Evolutionary conservation across 1,140 invertebrate genomes (phyloP), one percentile per base, ranked within the genome.

Genomic region (Atopsyche davidsoni): DNA sequence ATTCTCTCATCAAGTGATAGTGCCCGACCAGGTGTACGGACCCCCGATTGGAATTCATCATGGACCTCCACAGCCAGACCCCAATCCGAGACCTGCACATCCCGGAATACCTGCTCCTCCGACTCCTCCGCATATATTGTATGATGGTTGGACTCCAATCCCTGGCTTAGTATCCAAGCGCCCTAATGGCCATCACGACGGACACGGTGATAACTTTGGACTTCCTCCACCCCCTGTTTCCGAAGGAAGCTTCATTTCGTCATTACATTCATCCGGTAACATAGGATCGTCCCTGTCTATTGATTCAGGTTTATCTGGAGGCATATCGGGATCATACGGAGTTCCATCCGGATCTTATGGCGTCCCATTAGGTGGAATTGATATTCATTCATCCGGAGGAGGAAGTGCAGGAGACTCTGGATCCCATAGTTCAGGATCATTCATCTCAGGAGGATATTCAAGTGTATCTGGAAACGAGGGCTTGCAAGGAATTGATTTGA

Each of bases 131-230:
- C 80, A 85, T 60, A 85, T 86, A 4, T 76, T 83, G 46, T 89
- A 88, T 59, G 87, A 89, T 54, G 87, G 87, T 22, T 89, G 86
- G 86, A 86, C 85, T 60, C 86, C 86, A 11, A 88, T 89, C 34
- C 79, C 85, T 22, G 84, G 85, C 3, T 24, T 54, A 13, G 56
- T 72, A 1, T 73, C 72, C 0, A 64, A 69, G 34, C 66, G 65
- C 4, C 55, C 58, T 0, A 31, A 14, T 46, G 25, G 31, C n/a
- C 44, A 49, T 36, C 14, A 34, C 10, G 24, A 16, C 9, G 21
- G 17, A 18, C 18, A 19, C 4, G 35, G 31, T 11, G 34, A 22
- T 16, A 39, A 38, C 9, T 32, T 53, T 39, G 55, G 55, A 16
- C 53, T 48, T 6, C 62, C 62, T 9, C 59, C 61, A 11, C 61